Percentiles rank a stretch among this genome's conserved stretches.
phyloP scores from a whole-genome alignment of 2,888 invertebrate genomes.

The Tenthredo distinguenda region DNA sequence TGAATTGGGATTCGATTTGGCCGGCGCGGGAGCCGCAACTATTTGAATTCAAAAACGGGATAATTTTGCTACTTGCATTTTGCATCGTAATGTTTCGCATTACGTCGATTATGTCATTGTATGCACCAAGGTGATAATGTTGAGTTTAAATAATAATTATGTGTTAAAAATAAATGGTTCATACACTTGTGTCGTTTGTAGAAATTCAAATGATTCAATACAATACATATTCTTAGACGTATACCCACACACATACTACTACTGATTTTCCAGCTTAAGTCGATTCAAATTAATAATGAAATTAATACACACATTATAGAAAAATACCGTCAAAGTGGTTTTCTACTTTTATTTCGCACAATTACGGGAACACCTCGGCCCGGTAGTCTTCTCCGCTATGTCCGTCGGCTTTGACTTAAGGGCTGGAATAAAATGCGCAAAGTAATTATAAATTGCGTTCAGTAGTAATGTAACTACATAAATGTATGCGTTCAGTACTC shows the following conservation, averaged over 20 bases:
- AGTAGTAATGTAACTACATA: neutral
- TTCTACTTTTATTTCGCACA: neutral
- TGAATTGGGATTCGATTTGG: neutral
- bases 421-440: neutral
- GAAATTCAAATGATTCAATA: no score
- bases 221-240: no score
- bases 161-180: no score
- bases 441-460: neutral
- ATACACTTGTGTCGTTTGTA: no score
- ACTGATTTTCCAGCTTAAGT: no score
- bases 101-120: neutral
- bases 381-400: neutral
- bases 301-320: neutral
- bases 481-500: constrained; percentile 13
- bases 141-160: no score
- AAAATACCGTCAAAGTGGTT: neutral
- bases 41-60: constrained; percentile 39
- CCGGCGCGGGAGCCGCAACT: neutral
- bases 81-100: no score
- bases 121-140: neutral
- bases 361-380: constrained; percentile 27
- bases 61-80: neutral
- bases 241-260: no score
- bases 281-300: no score
- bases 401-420: neutral